These are phyloP conservation scores for Pseudopipra pipra DNA, from an alignment of 2,113 vertebrate genomes.

Conservation along the genomic window DNA sequence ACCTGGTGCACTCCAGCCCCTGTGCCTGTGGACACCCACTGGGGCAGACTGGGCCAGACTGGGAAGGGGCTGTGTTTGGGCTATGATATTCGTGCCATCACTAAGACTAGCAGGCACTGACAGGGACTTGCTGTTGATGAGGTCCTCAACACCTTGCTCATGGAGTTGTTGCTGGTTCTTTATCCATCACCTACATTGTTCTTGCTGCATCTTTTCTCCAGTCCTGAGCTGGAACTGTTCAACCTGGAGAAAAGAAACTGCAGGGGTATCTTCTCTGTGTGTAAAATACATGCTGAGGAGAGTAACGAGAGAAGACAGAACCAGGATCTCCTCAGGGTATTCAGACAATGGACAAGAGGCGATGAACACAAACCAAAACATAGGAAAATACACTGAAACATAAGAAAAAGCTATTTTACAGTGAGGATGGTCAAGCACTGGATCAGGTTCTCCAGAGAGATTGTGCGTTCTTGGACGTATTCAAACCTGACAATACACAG, in stretches of 20 bases:
- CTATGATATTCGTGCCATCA: neutral
- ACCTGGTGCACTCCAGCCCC: too few relatives aligned
- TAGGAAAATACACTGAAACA: neutral
- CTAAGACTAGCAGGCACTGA: neutral
- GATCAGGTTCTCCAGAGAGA: neutral
- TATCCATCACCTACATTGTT: neutral
- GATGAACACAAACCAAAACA: neutral
- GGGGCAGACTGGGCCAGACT: neutral
- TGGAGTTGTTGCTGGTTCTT: neutral
- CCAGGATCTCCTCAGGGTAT: neutral
- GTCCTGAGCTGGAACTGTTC: neutral
- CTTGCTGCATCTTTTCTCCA: neutral
- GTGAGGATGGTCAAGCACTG: neutral
- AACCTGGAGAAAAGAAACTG: neutral
- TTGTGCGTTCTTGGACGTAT: fast-evolving
- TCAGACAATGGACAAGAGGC: neutral
- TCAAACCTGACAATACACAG: neutral
- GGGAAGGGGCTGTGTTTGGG: neutral
- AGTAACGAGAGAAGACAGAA: neutral
- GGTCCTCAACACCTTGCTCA: neutral
- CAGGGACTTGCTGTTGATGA: neutral
- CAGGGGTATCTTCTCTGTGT: neutral
- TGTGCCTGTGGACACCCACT: fast-evolving
- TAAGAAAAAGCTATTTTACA: neutral
- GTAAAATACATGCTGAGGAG: neutral